Conservation (phyloP, 2,797 vertebrate species). For the Vipera ursinii region DNA sequence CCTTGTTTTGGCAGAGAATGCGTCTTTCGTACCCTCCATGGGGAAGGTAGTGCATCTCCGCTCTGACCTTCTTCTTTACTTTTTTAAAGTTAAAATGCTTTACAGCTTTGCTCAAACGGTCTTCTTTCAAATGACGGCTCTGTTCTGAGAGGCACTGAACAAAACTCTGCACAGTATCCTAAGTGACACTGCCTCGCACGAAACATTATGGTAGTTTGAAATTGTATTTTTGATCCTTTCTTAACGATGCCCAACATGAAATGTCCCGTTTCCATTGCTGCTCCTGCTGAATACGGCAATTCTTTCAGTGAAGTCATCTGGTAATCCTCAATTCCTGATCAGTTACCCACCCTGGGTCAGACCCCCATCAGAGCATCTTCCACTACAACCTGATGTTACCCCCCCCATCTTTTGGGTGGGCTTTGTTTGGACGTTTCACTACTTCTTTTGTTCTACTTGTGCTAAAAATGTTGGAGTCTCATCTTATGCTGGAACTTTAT, state of each 20-base stretch:
- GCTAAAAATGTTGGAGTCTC: background rate
- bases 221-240: background rate
- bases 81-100: background rate
- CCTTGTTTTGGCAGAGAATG: background rate
- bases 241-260: background rate
- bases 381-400: background rate
- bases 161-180: background rate
- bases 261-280: background rate
- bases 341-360: background rate
- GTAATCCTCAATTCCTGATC: background rate
- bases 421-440: background rate
- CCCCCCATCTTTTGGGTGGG: background rate
- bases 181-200: background rate
- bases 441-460: background rate
- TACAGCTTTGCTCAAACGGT: background rate
- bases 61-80: background rate
- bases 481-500: background rate
- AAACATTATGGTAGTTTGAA: background rate
- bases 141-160: background rate
- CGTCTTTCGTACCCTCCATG: background rate
- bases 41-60: background rate
- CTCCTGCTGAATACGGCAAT: background rate
- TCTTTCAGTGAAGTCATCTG: background rate
- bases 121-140: background rate
- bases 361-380: background rate